A percentile compares a stretch with the other conserved stretches of the same genome.
These are phyloP conservation scores for Microcebus ravelobensis DNA, from an alignment of 2,113 vertebrate genomes.

Conservation along the genomic window DNA sequence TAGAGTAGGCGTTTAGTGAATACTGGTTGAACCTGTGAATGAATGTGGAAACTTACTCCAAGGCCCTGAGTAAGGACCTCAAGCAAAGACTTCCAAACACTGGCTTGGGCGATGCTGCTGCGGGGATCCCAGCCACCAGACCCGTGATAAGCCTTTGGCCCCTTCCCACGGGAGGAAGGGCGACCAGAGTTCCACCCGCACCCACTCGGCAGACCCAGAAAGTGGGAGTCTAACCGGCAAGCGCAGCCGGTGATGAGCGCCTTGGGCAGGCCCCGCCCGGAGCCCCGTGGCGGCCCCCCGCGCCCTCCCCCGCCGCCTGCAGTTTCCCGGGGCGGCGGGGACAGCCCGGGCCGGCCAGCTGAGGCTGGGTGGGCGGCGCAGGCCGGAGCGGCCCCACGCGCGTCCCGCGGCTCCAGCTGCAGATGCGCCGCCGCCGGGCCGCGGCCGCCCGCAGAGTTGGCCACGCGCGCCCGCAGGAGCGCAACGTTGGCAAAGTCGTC, in stretches of 20 bases:
- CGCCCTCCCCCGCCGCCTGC: not conserved
- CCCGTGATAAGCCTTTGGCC: no score
- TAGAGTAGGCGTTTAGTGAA: not conserved
- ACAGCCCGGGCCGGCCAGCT: not conserved
- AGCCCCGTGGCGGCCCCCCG: not conserved
- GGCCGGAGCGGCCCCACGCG: not conserved
- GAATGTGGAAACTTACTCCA: not conserved
- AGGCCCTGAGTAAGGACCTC: no score
- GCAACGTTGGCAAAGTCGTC: constrained; percentile 76
- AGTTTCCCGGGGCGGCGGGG: not conserved
- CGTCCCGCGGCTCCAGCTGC: not conserved
- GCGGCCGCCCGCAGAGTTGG: not conserved
- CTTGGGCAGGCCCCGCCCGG: not conserved
- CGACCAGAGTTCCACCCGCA: accelerated
- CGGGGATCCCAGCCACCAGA: not conserved
- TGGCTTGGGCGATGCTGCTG: not conserved
- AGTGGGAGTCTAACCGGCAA: not conserved
- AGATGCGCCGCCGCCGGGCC: not conserved
- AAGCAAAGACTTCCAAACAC: not conserved
- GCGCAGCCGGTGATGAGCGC: not conserved
- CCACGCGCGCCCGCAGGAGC: not conserved
- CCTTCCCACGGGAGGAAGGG: not conserved
- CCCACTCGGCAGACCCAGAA: not conserved
- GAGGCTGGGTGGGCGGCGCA: constrained; percentile 8
- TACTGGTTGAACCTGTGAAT: not conserved